Percentiles rank a stretch among this genome's conserved stretches.
Evolutionary conservation across 2,888 invertebrate species (phyloP).

Genomic region (Machimus atricapillus): DNA sequence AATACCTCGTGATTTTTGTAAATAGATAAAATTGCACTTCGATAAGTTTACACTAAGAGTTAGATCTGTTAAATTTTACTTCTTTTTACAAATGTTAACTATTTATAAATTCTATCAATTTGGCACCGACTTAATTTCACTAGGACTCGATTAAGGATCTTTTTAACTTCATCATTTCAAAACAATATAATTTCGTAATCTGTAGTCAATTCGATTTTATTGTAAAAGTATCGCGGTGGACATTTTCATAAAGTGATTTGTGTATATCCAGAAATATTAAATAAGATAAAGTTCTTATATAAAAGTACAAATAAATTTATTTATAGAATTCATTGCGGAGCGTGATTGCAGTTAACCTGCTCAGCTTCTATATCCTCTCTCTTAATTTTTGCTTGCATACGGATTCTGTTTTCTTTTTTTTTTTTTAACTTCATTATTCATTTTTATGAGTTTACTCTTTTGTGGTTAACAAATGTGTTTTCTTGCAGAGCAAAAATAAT

Average conservation of each 20-base stretch:
- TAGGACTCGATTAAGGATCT: slow-evolving; percentile 25
- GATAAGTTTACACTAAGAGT: slow-evolving; percentile 24
- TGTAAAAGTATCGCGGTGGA: neutral
- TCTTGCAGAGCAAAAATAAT: neutral
- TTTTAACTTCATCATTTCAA: neutral
- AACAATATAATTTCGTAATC: slow-evolving; percentile 17
- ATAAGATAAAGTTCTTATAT: slow-evolving; percentile 38
- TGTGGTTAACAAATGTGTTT: neutral
- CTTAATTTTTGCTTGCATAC: neutral
- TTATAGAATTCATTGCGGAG: slow-evolving; percentile 24
- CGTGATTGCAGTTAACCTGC: slow-evolving; percentile 6
- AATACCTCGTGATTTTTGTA: slow-evolving; percentile 45
- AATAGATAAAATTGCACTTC: neutral
- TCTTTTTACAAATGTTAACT: slow-evolving; percentile 37
- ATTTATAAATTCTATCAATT: slow-evolving; percentile 36
- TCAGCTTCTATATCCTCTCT: neutral
- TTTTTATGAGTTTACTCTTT: neutral
- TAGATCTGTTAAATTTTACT: slow-evolving; percentile 36
- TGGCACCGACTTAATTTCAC: slow-evolving; percentile 21
- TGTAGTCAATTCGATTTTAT: slow-evolving; percentile 37
- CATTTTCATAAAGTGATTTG: slow-evolving; percentile 36
- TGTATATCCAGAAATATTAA: slow-evolving; percentile 34
- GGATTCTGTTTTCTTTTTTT: neutral
- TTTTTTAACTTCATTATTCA: neutral
- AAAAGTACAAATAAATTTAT: slow-evolving; percentile 42